These are phyloP conservation scores for Calameuta idolon DNA, from an alignment of 2,888 invertebrate species.

Conservation along the genomic window DNA sequence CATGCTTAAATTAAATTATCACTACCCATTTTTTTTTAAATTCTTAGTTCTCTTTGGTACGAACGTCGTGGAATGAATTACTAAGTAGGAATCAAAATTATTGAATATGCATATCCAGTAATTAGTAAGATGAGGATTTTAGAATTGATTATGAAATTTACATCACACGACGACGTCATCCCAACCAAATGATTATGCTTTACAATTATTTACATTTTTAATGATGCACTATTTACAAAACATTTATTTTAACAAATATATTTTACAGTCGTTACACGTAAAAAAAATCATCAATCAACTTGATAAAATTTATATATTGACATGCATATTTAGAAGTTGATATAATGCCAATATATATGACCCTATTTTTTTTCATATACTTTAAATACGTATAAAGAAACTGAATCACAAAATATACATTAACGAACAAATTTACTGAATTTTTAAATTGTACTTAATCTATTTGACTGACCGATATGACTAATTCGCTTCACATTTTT, in stretches of 20 bases:
- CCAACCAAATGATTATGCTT: neutral
- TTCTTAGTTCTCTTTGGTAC: neutral
- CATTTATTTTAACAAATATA: neutral
- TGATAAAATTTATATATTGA: neutral
- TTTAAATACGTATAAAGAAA: neutral
- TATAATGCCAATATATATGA: neutral
- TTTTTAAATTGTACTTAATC: neutral
- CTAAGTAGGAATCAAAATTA: neutral
- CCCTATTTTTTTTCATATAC: neutral
- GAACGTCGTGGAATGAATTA: neutral
- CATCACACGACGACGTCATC: neutral
- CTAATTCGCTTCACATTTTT: neutral
- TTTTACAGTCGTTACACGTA: neutral
- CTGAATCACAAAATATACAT: neutral
- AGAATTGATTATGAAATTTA: neutral
- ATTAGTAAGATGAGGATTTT: neutral
- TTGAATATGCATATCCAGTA: neutral
- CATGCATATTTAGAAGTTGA: neutral
- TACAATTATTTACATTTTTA: neutral
- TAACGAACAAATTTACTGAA: neutral
- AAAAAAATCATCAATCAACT: neutral
- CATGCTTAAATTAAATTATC: neutral
- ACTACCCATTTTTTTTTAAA: neutral
- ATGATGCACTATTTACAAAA: neutral
- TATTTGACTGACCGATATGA: neutral